A percentile compares a stretch with the other conserved stretches of the same genome.
Conservation (phyloP, 1,140 invertebrate species). For the Charaxes varanes region DNA sequence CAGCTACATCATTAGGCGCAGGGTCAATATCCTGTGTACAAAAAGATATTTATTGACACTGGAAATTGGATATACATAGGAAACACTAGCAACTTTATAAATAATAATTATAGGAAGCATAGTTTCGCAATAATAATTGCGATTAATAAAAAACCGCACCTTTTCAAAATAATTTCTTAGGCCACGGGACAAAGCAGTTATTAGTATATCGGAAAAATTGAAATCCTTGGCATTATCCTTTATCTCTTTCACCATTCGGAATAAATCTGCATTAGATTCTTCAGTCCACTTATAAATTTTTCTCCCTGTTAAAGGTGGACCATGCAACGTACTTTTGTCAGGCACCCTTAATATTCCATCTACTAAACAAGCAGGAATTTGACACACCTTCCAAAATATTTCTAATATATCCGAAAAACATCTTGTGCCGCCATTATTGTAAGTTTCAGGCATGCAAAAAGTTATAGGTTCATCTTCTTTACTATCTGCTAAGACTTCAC, state of each 20-base stretch:
- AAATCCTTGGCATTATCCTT: conserved; percentile 37
- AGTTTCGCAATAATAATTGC: too few species aligned
- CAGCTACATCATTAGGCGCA: conserved; percentile 38
- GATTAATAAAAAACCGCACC: conserved; percentile 35
- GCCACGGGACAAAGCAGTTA: conserved; percentile 49
- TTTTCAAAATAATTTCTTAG: conserved; percentile 52
- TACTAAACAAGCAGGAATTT: conserved; percentile 42
- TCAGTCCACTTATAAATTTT: conserved; percentile 59
- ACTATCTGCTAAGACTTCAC: conserved; percentile 58
- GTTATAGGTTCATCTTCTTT: conserved; percentile 13
- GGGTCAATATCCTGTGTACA: conserved; percentile 30
- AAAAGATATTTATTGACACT: conserved; percentile 14
- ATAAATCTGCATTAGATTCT: conserved; percentile 42
- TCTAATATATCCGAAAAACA: conserved; percentile 23
- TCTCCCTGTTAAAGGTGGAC: conserved; percentile 43
- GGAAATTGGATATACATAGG: too few species aligned
- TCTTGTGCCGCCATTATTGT: conserved; percentile 17
- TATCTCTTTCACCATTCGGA: conserved; percentile 52
- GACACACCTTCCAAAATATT: conserved; percentile 31
- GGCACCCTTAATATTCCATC: conserved; percentile 52
- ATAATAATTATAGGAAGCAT: too few species aligned
- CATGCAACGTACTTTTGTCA: conserved; percentile 51
- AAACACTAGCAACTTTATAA: too few species aligned
- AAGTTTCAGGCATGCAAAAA: conserved; percentile 28
- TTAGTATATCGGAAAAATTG: conserved; percentile 59